These are phyloP conservation scores for Lomographa bimaculata DNA, from an alignment of 2,888 invertebrate species.

Conservation along the genomic window DNA sequence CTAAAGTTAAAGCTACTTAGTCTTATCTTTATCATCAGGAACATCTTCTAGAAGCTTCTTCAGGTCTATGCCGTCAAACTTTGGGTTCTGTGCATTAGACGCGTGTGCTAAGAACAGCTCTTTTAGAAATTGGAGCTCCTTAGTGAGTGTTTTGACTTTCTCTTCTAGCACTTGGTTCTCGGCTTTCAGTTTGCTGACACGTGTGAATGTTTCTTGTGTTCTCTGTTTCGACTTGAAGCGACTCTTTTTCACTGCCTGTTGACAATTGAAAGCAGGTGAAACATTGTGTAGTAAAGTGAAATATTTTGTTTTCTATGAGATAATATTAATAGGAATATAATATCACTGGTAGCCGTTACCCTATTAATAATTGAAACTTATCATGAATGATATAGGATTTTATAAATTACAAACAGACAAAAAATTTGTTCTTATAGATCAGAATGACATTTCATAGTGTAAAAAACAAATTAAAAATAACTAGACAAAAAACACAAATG, in stretches of 20 bases:
- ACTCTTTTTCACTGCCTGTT: slow-evolving; percentile 92
- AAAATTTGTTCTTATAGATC: no score
- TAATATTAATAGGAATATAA: no score
- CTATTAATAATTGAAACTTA: no score
- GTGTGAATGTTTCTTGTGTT: slow-evolving; percentile 89
- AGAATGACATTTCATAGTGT: no score
- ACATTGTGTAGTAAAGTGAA: no score
- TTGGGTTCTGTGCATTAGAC: slow-evolving; percentile 81
- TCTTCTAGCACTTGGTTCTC: slow-evolving; percentile 92
- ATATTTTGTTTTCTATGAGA: no score
- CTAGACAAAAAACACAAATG: no score
- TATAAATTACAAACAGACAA: no score
- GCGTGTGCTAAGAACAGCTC: slow-evolving; percentile 92
- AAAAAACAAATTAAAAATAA: no score
- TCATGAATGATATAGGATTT: no score
- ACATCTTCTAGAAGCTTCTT: slow-evolving; percentile 83
- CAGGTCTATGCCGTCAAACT: slow-evolving; percentile 83
- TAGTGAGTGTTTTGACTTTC: slow-evolving; percentile 91
- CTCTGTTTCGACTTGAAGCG: slow-evolving; percentile 90
- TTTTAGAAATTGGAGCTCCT: slow-evolving; percentile 91
- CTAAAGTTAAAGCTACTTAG: slow-evolving; percentile 25
- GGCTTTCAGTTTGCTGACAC: slow-evolving; percentile 89
- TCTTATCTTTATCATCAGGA: slow-evolving; percentile 60
- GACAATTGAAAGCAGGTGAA: no score
- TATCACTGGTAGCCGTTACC: no score